Evolutionary conservation across 2,797 vertebrate species (phyloP), one percentile per base, ranked within the genome.

Genomic region (Artibeus lituratus): DNA sequence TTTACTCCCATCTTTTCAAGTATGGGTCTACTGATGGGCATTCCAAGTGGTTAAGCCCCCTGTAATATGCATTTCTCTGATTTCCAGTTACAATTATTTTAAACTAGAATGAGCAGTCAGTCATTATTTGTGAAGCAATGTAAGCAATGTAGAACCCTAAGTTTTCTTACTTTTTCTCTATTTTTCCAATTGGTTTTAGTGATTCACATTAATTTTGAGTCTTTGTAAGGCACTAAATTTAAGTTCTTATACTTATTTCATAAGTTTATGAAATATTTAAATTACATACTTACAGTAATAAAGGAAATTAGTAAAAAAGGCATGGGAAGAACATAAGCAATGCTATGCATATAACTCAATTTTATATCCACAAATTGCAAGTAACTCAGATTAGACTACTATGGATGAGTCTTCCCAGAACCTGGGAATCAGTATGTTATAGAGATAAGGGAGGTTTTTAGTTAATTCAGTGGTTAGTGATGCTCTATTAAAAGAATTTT

Each of bases 191-290:
- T 84, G 42, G 10, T 67, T 72, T 91, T 72, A 84, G 35, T 29
- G 29, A 78, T 53, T 74, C 22, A 53, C 7, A 82, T 42, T n/a
- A 59, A 77, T 57, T 74, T 80, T 47, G 39, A 84, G 9, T 29
- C 44, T 80, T 85, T 81, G 18, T 49, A 91, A 29, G 53, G 39
- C 39, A 91, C 0, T 59, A 24, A 78, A 42, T 74, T 84, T 62
- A 91, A 26, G 0, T 88, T 93, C 16, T 53, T 88, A 35, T 18
- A 70, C 18, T 90, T 15, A 42, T 70, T 82, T 91, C 7, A 73
- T 39, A 74, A 74, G 8, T 53, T 94, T 94, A 72, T 76, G 29
- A 94, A 81, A 81, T 85, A 94, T 72, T 88, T 87, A 95, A 91
- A 76, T 89, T 22, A 22, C 8, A 57, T 51, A 47, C 55, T 35